A percentile compares a stretch with the other conserved stretches of the same genome.
Evolutionary conservation across 2,113 vertebrate genomes (phyloP).

Genomic region (Condylura cristata): DNA sequence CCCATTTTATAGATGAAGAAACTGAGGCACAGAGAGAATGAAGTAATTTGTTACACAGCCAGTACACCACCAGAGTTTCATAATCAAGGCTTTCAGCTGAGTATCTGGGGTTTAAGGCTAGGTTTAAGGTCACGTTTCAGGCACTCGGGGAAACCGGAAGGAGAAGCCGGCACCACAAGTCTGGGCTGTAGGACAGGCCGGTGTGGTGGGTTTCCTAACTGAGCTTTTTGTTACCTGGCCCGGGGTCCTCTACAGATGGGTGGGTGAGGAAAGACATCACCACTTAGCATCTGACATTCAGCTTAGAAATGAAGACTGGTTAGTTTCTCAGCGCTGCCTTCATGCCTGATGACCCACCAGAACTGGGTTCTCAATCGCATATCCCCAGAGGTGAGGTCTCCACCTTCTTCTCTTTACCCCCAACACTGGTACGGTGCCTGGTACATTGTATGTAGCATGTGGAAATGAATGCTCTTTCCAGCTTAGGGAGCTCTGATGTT

Average conservation of each 20-base stretch:
- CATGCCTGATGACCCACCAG: background rate
- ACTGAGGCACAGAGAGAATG: background rate
- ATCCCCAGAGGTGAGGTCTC: background rate
- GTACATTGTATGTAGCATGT: background rate
- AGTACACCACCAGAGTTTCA: background rate
- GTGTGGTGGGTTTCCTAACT: background rate
- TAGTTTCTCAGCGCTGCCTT: background rate
- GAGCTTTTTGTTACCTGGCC: background rate
- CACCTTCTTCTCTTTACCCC: background rate
- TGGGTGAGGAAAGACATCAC: background rate
- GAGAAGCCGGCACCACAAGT: background rate
- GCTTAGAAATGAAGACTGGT: background rate
- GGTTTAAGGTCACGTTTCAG: background rate
- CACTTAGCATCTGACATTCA: background rate
- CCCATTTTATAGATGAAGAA: conserved; percentile 6
- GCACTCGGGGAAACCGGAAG: background rate
- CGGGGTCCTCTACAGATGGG: background rate
- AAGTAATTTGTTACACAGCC: background rate
- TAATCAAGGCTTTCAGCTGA: background rate
- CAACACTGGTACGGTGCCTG: background rate
- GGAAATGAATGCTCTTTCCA: background rate
- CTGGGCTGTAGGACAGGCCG: background rate
- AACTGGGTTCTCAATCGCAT: background rate
- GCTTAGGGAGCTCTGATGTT: background rate
- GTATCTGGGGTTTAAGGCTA: background rate